Evolutionary conservation across 2,113 vertebrate genomes (phyloP).

Genomic region (Dasyornis broadbenti): DNA sequence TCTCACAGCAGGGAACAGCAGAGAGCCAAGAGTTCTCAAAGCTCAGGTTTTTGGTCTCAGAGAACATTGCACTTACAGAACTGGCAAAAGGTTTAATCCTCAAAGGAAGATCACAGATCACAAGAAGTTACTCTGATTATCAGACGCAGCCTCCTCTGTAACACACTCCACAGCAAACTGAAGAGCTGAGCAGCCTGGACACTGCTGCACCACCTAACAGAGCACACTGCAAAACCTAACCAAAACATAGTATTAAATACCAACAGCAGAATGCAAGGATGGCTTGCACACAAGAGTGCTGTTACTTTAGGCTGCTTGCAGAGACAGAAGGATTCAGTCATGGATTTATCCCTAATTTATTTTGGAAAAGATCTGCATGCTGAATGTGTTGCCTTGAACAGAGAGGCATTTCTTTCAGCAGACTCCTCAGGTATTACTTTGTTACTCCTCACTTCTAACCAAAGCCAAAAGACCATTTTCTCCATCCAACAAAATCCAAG

Average conservation of each 20-base stretch:
- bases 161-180: neutral
- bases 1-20: neutral
- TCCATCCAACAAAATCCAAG: neutral
- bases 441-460: neutral
- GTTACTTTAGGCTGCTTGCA: neutral
- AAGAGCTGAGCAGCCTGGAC: neutral
- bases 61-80: neutral
- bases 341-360: neutral
- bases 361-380: neutral
- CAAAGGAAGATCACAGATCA: neutral
- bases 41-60: neutral
- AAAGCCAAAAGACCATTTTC: neutral
- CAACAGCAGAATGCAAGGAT: neutral
- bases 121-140: too few relatives aligned
- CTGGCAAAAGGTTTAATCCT: neutral
- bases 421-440: neutral
- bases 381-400: neutral
- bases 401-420: neutral
- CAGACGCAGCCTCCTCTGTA: neutral
- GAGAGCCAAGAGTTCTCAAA: neutral
- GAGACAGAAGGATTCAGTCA: neutral
- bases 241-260: neutral
- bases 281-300: neutral
- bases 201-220: neutral
- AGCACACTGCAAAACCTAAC: neutral